Evolutionary conservation across 2,888 invertebrate genomes (phyloP).

Genomic region (Malthinus flaveolus): DNA sequence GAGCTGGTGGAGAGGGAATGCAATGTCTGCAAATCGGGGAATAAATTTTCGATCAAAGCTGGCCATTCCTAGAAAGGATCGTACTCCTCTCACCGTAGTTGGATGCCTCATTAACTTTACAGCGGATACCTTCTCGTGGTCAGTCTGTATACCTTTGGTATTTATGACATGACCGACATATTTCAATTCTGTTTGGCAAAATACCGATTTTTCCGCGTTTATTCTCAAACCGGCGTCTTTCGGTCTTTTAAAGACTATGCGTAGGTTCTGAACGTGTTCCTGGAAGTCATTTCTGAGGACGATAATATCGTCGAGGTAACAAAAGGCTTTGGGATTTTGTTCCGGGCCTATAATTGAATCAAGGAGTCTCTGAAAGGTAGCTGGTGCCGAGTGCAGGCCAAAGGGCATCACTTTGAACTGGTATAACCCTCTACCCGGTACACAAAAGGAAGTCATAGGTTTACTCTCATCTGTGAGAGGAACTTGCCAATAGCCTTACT

Average conservation of each 20-base stretch:
- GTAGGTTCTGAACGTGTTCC: constrained; percentile 23
- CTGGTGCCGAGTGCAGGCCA: constrained; percentile 5
- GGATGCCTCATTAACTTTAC: constrained; percentile 23
- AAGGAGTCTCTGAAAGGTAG: constrained; percentile 29
- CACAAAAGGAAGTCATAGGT: constrained; percentile 35
- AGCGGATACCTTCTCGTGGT: constrained; percentile 31
- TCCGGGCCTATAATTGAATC: constrained; percentile 5
- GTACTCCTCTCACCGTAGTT: constrained; percentile 15
- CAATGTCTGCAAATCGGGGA: neutral
- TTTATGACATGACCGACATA: neutral
- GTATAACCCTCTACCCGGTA: constrained; percentile 31
- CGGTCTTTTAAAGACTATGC: neutral
- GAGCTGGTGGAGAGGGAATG: neutral
- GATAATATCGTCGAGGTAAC: constrained; percentile 6
- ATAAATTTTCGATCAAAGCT: constrained; percentile 26
- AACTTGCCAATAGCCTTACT: constrained; percentile 40
- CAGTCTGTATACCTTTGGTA: constrained; percentile 19
- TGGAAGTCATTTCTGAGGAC: neutral
- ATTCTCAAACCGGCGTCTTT: neutral
- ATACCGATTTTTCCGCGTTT: neutral
- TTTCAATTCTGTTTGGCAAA: neutral
- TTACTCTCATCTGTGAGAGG: constrained; percentile 21
- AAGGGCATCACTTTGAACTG: constrained; percentile 12
- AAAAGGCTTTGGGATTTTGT: neutral
- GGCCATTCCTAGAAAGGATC: constrained; percentile 27